A percentile compares a stretch with the other conserved stretches of the same genome.
Evolutionary conservation across 2,888 invertebrate genomes (phyloP).

Genomic region (Drosophila maculinotata): DNA sequence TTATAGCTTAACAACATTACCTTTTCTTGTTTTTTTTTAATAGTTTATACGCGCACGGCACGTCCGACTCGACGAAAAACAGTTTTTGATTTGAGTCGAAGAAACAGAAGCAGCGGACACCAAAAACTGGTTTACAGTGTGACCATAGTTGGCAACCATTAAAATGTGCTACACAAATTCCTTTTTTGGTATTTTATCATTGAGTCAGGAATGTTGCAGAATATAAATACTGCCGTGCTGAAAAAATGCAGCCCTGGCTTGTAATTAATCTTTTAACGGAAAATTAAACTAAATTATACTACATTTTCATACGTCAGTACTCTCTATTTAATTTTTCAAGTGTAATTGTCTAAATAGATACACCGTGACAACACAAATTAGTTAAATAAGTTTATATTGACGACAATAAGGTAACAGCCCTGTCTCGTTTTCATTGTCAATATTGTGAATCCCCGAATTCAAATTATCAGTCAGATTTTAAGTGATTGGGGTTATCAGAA

Average conservation of each 20-base stretch:
- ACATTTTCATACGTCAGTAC: not conserved
- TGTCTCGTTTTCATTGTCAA: too few relatives aligned
- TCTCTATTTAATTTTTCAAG: not conserved
- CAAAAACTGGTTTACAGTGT: constrained; percentile 29
- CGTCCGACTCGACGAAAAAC: constrained; percentile 26
- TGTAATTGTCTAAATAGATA: not conserved
- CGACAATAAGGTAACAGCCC: not conserved
- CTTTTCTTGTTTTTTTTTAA: constrained; percentile 23
- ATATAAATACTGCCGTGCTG: not conserved
- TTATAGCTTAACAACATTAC: constrained; percentile 29
- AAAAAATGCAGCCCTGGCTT: not conserved
- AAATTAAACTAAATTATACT: not conserved
- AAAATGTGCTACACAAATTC: not conserved
- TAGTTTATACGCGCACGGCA: constrained; percentile 26
- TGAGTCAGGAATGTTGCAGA: too few relatives aligned
- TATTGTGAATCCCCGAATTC: too few relatives aligned
- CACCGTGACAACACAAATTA: not conserved
- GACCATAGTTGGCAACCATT: constrained; percentile 3
- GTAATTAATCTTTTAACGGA: not conserved
- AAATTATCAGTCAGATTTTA: too few relatives aligned
- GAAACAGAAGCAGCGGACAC: not conserved
- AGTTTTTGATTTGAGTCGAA: constrained; percentile 28
- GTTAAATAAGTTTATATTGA: too few relatives aligned
- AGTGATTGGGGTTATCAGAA: not conserved
- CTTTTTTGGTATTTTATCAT: not conserved